Base-by-base conservation (phyloP, 2,113 vertebrate species). In the Neolamprologus toae region DNA sequence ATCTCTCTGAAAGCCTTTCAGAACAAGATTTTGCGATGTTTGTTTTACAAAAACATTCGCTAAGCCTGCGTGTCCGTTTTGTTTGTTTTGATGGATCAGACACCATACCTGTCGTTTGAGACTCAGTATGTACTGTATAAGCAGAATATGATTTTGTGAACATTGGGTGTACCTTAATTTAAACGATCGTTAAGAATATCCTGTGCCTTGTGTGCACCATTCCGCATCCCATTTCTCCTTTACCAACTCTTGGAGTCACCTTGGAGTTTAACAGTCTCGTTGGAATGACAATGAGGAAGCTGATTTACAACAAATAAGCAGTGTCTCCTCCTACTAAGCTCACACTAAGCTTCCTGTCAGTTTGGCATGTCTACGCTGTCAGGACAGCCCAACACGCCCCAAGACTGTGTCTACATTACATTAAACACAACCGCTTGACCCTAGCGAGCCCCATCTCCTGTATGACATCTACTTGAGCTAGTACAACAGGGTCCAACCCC, bases 381-480 rank as follows among this genome's bases (percentile, higher is more conserved):
- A 83, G 87, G 87, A 94, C 91, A 91, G 78, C 92, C 76, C 47
- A 90, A 91, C 90, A 88, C 61, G 90, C 93, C 95, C 92, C 89
- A 8, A 90, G 92, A 94, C 94, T 87, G 84, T 94, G 94, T 95
- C 93, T 81, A 88, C 89, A 95, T 96, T 93, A 91, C 95, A 96
- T 96, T 96, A 96, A 94, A 95, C 94, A 94, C 92, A 91, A 93
- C 91, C 90, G 82, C 90, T 92, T 95, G 96, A 96, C 95, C 95
- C 92, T 13, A 82, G 80, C 76, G 35, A 68, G 85, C 92, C 92
- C 86, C 31, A 19, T 83, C 80, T 83, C 82, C 42, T 89, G 80
- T 90, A 92, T 88, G 78, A 85, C 93, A 90, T 94, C 90, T 82
- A 92, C 86, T 91, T 17, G 83, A 89, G 93, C 83, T 88, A 68